Percentiles rank a stretch among this genome's conserved stretches.
These are phyloP conservation scores for Rutpela maculata DNA, from an alignment of 2,888 invertebrate species.

Conservation along the genomic window DNA sequence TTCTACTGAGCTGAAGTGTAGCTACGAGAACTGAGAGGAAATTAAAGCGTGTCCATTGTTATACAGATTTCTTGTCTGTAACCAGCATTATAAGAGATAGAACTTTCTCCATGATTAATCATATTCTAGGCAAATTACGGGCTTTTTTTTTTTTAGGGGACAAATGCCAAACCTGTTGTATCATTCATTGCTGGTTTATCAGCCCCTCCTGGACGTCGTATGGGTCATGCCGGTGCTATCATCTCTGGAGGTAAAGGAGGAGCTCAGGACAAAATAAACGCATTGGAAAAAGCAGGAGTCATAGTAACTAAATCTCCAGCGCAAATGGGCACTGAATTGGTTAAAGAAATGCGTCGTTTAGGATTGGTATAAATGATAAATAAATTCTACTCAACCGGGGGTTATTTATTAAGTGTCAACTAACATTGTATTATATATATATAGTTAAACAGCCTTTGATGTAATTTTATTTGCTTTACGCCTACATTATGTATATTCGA, in stretches of 20 bases:
- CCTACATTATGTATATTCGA: constrained; percentile 50
- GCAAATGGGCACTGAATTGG: constrained; percentile 93
- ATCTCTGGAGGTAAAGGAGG: constrained; percentile 99
- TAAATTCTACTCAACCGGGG: constrained; percentile 44
- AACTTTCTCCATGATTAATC: too few species aligned
- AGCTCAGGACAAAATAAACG: constrained; percentile 97
- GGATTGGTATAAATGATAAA: constrained; percentile 71
- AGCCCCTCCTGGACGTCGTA: constrained; percentile 97
- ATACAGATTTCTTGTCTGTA: too few species aligned
- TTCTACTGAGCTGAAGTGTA: too few species aligned
- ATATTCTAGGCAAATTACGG: too few species aligned
- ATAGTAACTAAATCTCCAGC: constrained; percentile 97
- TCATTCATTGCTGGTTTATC: constrained; percentile 99
- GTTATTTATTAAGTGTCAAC: constrained; percentile 30
- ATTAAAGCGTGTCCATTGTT: too few species aligned
- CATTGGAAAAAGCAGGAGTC: constrained; percentile 94
- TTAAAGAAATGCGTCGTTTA: constrained; percentile 92
- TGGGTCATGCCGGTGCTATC: constrained; percentile 99
- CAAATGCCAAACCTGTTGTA: constrained; percentile 96
- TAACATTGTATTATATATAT: constrained; percentile 41
- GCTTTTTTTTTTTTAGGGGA: constrained; percentile 79
- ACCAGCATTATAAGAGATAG: too few species aligned
- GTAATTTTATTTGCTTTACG: constrained; percentile 38
- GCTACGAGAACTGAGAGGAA: too few species aligned
- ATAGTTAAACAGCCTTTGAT: constrained; percentile 33